Percentiles rank a stretch among this genome's conserved stretches.
Evolutionary conservation across 2,797 vertebrate species (phyloP).

Genomic region (Tenualosa ilisha): DNA sequence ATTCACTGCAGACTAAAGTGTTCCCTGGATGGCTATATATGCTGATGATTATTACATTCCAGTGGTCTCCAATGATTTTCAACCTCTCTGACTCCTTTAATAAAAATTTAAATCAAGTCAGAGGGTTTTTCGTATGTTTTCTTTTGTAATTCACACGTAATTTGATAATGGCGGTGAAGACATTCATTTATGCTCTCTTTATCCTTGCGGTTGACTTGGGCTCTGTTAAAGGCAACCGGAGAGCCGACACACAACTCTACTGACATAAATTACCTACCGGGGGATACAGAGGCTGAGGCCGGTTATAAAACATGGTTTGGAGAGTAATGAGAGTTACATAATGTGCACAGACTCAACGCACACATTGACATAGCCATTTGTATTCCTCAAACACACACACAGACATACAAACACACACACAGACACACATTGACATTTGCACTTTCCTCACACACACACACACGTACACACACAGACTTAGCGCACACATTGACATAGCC

Average conservation of each 20-base stretch:
- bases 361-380: background rate
- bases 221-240: background rate
- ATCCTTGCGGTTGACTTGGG: background rate
- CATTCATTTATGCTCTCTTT: background rate
- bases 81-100: background rate
- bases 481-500: background rate
- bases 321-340: background rate
- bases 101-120: background rate
- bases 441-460: conserved; percentile 1
- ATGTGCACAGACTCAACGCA: background rate
- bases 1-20: background rate
- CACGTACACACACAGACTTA: background rate
- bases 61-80: background rate
- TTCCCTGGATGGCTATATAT: background rate
- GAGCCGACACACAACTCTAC: background rate
- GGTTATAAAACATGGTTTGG: background rate
- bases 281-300: background rate
- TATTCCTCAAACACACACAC: background rate
- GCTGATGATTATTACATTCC: background rate
- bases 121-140: background rate
- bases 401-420: background rate
- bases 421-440: background rate
- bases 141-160: background rate
- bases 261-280: background rate
- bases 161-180: background rate